Evolutionary conservation across 2,888 invertebrate genomes (phyloP).

Genomic region (Diloba caeruleocephala): DNA sequence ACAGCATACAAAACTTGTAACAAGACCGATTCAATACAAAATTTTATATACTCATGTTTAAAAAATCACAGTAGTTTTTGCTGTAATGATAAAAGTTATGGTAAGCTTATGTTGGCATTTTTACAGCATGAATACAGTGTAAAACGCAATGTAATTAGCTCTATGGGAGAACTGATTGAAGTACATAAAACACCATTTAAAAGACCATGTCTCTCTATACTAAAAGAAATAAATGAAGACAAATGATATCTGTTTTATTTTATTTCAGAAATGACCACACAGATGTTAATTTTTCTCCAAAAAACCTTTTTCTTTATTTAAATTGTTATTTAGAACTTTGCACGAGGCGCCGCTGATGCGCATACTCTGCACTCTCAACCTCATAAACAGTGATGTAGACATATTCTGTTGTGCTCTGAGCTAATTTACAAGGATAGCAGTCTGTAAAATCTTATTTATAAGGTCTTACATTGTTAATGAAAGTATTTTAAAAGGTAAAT

Average conservation of each 20-base stretch:
- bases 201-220: conserved; percentile 66
- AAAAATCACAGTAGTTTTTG: conserved; percentile 53
- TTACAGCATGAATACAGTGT: conserved; percentile 65
- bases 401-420: too few species aligned
- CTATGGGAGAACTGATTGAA: conserved; percentile 64
- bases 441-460: too few species aligned
- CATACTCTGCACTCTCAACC: too few species aligned
- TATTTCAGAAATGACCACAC: too few species aligned
- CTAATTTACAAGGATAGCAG: too few species aligned
- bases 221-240: conserved; percentile 59
- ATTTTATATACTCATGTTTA: conserved; percentile 59
- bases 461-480: too few species aligned
- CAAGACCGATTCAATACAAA: conserved; percentile 64
- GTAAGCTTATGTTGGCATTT: conserved; percentile 66
- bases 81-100: conserved; percentile 67
- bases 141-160: conserved; percentile 23
- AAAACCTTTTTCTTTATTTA: too few species aligned
- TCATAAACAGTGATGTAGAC: too few species aligned
- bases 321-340: too few species aligned
- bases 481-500: too few species aligned
- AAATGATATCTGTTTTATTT: conserved; percentile 13
- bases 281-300: too few species aligned
- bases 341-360: too few species aligned
- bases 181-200: conserved; percentile 71
- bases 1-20: conserved; percentile 67